Conservation (phyloP, 2,888 invertebrate species). For the Leuctra nigra region DNA sequence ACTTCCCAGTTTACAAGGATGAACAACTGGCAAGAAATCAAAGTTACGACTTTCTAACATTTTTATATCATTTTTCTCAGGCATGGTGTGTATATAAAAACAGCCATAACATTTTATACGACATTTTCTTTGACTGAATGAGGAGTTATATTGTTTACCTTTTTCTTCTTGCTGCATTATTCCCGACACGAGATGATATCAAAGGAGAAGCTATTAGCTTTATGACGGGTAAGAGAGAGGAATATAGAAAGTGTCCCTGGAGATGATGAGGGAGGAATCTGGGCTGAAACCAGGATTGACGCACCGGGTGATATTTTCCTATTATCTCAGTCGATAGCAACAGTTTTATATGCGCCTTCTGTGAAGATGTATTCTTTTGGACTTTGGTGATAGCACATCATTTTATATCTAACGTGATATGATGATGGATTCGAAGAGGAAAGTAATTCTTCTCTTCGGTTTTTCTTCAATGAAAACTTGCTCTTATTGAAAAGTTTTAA, state of each 20-base stretch:
- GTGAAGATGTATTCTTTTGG: slow-evolving; percentile 33
- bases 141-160: slow-evolving; percentile 25
- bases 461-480: too few relatives aligned
- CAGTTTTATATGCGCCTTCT: slow-evolving; percentile 1
- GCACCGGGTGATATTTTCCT: slow-evolving; percentile 4
- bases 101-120: slow-evolving; percentile 16
- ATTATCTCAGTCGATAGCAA: background rate
- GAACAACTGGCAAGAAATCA: slow-evolving; percentile 1
- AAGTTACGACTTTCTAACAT: slow-evolving; percentile 13
- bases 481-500: too few relatives aligned
- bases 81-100: background rate
- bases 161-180: slow-evolving; percentile 3
- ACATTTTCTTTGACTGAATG: slow-evolving; percentile 19
- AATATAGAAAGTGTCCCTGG: slow-evolving; percentile 13
- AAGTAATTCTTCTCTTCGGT: too few relatives aligned
- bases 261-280: background rate
- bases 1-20: background rate
- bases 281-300: slow-evolving; percentile 3
- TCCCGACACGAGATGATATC: slow-evolving; percentile 11
- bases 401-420: too few relatives aligned
- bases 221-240: slow-evolving; percentile 17
- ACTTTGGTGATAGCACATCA: background rate
- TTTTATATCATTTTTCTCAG: slow-evolving; percentile 1
- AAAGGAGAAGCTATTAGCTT: slow-evolving; percentile 18
- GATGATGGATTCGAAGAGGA: too few relatives aligned